These are phyloP conservation scores for Sebastes oblongus DNA, from an alignment of 2,797 vertebrate species.

Conservation along the genomic window DNA sequence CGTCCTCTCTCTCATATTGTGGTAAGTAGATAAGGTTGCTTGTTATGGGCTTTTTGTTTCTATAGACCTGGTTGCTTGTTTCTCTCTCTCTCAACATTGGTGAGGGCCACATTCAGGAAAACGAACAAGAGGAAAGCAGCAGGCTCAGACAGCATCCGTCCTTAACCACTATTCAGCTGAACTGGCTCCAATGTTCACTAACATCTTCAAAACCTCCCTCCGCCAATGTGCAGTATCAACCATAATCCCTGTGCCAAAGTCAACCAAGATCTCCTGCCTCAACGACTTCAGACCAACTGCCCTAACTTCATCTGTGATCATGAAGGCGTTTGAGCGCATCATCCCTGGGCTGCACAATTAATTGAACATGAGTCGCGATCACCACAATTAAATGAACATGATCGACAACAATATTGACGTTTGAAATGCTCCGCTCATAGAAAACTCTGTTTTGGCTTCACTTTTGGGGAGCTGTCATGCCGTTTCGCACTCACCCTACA, in stretches of 20 bases:
- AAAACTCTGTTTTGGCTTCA: too few species aligned
- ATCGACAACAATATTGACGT: too few species aligned
- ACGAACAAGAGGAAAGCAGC: background rate
- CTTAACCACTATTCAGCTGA: background rate
- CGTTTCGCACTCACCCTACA: too few species aligned
- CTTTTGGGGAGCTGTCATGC: too few species aligned
- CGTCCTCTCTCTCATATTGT: too few species aligned
- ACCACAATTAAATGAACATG: too few species aligned
- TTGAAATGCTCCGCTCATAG: too few species aligned
- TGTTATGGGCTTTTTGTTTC: too few species aligned
- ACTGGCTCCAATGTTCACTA: background rate
- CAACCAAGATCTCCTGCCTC: background rate
- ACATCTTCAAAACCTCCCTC: background rate
- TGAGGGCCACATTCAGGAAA: background rate
- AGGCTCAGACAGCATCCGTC: background rate
- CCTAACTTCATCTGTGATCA: background rate
- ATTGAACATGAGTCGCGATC: accelerated
- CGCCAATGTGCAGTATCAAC: background rate
- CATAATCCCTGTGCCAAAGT: background rate
- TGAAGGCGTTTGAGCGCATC: background rate
- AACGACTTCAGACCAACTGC: background rate
- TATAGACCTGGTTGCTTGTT: too few species aligned
- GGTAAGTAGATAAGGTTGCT: accelerated
- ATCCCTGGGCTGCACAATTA: background rate
- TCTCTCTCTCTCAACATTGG: too few species aligned